Percentiles rank a stretch among this genome's conserved stretches.
These are phyloP conservation scores for Astyanax mexicanus DNA, from an alignment of 2,797 vertebrate genomes.

Conservation along the genomic window DNA sequence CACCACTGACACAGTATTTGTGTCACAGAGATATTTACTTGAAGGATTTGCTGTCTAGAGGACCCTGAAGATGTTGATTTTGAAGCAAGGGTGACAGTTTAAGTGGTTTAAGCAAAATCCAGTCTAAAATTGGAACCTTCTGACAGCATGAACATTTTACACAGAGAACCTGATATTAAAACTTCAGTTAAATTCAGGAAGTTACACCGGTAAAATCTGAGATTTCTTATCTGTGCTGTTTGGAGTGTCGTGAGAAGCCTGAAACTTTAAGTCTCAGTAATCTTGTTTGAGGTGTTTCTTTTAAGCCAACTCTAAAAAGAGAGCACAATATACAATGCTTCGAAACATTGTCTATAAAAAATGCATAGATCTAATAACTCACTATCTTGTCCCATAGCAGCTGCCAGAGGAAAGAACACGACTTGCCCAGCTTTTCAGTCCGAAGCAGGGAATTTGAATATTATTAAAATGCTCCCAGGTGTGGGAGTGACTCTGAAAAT, in stretches of 20 bases:
- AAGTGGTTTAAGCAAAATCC: not conserved
- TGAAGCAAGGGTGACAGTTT: too few relatives aligned
- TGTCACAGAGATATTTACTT: too few relatives aligned
- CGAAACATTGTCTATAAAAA: not conserved
- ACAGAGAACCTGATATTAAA: not conserved
- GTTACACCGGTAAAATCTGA: not conserved
- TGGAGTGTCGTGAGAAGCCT: not conserved
- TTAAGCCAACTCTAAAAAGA: not conserved
- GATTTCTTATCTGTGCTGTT: not conserved
- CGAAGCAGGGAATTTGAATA: not conserved
- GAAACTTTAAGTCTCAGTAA: not conserved
- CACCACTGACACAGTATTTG: too few relatives aligned
- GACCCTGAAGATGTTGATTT: too few relatives aligned
- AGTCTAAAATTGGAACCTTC: not conserved
- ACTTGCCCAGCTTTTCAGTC: not conserved
- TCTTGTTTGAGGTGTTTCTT: not conserved
- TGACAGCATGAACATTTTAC: not conserved
- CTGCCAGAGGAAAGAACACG: too few relatives aligned
- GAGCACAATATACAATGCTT: not conserved
- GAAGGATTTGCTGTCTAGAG: too few relatives aligned
- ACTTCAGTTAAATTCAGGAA: not conserved
- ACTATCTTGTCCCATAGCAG: not conserved
- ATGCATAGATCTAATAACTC: not conserved
- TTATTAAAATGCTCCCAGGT: not conserved
- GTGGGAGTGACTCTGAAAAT: not conserved